Base-by-base conservation (phyloP, 2,888 invertebrate genomes). In the Xestia sexstrigata region DNA sequence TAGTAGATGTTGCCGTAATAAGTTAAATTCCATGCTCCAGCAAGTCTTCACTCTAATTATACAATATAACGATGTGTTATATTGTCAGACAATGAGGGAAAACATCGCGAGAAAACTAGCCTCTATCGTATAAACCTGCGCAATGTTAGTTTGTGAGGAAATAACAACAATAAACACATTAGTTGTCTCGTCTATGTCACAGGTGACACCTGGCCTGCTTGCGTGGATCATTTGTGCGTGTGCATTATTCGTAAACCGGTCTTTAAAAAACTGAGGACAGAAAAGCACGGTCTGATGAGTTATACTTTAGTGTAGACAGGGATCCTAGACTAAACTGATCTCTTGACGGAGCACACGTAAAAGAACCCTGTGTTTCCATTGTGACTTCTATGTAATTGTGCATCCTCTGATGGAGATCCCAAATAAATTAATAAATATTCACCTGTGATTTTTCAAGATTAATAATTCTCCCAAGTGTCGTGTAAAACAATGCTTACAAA, bases 91-190 rank as follows among this genome's bases (percentile, higher is more conserved):
- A 84, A 78, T 84, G 67, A 67, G 78, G 81, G 84, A 81, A 83
- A 83, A 83, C 72, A 74, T 77, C 55, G 66, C 74, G 23, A 75
- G 84, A 84, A 83, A 77, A 77, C 65, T 77, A 75, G 65, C 66
- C n/a, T 58, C 65, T 75, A 63, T 74, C 72, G 63, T 55, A 72
- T 74, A 80, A 71, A 72, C 42, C 45, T 20, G 72, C 70, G 76
- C 73, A 81, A 45, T 78, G 70, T 84, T 47, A 63, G 55, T 79
- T 79, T 62, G 68, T 72, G 45, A 74, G 74, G 84, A 81, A 75
- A 81, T 68, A 80, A 81, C 69, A 84, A 81, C 70, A 84, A 72
- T 81, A 77, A 81, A 81, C 60, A 81, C 77, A 62, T 68, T 78
- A 45, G 63, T 73, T 39, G 52, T 17, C 13, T 39, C 35, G 6